A percentile compares a stretch with the other conserved stretches of the same genome.
Evolutionary conservation across 2,797 vertebrate genomes (phyloP).

Genomic region (Lacerta viridis): DNA sequence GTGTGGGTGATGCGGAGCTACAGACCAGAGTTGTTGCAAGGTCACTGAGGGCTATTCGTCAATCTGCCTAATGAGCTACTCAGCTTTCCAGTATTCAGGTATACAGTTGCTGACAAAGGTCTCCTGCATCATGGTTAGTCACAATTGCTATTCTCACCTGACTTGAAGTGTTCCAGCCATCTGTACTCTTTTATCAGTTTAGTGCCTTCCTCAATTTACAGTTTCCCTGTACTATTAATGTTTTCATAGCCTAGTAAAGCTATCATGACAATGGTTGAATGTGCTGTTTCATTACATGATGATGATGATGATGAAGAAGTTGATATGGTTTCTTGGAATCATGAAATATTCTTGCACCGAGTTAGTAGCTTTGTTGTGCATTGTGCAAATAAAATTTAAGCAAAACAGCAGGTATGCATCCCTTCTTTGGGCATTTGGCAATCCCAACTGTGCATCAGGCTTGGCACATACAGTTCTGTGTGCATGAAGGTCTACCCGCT

Average conservation of each 20-base stretch:
- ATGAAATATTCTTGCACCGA: neutral
- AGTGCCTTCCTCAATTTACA: constrained; percentile 66
- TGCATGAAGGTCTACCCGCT: neutral
- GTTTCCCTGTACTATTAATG: constrained; percentile 34
- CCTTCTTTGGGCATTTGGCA: neutral
- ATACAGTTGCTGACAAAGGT: constrained; percentile 73
- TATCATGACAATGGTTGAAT: neutral
- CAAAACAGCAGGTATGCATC: neutral
- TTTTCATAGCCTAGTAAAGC: constrained; percentile 43
- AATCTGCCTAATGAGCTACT: constrained; percentile 69
- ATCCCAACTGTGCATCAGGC: neutral
- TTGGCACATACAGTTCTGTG: neutral
- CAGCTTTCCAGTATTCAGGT: constrained; percentile 72
- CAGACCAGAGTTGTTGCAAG: constrained; percentile 66
- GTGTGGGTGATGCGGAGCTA: constrained; percentile 56
- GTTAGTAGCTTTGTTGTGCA: neutral
- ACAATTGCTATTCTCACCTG: constrained; percentile 74
- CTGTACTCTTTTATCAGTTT: constrained; percentile 70
- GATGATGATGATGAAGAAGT: neutral
- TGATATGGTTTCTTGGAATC: neutral
- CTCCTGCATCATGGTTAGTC: constrained; percentile 70
- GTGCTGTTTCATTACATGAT: neutral
- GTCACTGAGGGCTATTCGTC: constrained; percentile 68
- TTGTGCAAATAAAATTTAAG: neutral
- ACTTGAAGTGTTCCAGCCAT: constrained; percentile 71